Evolutionary conservation across 1,140 invertebrate genomes (phyloP).

Genomic region (Philaenus spumarius): DNA sequence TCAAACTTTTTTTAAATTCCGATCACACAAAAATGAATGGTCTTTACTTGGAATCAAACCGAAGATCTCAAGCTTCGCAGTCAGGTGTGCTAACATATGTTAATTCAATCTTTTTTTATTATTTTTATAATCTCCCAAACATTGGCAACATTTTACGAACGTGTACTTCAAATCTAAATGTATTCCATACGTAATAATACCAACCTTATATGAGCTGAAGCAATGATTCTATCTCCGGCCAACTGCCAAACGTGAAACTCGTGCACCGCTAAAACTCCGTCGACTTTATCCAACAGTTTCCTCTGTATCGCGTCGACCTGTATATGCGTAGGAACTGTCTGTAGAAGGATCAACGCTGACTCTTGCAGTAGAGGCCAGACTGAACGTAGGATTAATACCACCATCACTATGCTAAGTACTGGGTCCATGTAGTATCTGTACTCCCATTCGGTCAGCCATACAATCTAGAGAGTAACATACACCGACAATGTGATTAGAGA

Average conservation of each 20-base stretch:
- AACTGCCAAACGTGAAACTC: constrained; percentile 94
- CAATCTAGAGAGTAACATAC: too few relatives aligned
- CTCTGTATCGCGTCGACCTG: constrained; percentile 85
- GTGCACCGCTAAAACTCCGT: constrained; percentile 85
- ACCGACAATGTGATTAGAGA: too few relatives aligned
- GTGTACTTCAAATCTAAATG: too few relatives aligned
- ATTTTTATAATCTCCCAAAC: too few relatives aligned
- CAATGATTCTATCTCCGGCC: constrained; percentile 86
- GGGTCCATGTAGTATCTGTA: constrained; percentile 89
- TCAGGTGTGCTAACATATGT: too few relatives aligned
- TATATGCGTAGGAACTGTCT: constrained; percentile 90
- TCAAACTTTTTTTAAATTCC: too few relatives aligned
- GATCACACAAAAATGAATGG: too few relatives aligned
- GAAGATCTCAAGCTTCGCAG: too few relatives aligned
- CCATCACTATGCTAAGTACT: constrained; percentile 76
- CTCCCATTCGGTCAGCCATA: constrained; percentile 80
- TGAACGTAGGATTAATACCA: constrained; percentile 70
- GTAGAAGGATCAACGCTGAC: constrained; percentile 80
- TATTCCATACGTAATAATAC: too few relatives aligned
- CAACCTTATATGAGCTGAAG: constrained; percentile 87
- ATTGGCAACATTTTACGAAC: too few relatives aligned
- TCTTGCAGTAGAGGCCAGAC: constrained; percentile 83
- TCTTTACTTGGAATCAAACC: too few relatives aligned
- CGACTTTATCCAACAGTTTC: constrained; percentile 74
- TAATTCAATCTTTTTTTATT: too few relatives aligned